These are phyloP conservation scores for Digitonthophagus gazella DNA, from an alignment of 2,888 invertebrate species.

Conservation along the genomic window DNA sequence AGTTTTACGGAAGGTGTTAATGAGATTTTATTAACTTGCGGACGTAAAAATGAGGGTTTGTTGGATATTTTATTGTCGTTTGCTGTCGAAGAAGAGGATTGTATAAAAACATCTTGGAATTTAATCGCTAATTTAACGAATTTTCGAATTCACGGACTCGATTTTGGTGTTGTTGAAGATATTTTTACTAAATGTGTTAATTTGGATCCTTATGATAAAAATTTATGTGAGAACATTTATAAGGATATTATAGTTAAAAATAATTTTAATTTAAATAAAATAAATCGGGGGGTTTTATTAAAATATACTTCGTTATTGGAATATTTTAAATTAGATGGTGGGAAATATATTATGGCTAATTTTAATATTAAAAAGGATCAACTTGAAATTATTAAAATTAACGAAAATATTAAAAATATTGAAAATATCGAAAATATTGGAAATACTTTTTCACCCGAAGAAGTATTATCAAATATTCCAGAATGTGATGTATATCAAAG, in stretches of 20 bases:
- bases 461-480: too few species aligned
- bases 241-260: conserved; percentile 22
- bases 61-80: conserved; percentile 26
- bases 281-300: conserved; percentile 9
- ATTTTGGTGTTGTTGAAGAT: conserved; percentile 21
- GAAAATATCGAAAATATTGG: too few species aligned
- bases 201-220: not conserved
- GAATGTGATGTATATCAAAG: too few species aligned
- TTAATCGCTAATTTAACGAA: conserved; percentile 24
- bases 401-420: too few species aligned
- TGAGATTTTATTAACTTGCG: conserved; percentile 25
- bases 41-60: conserved; percentile 17
- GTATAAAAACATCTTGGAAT: conserved; percentile 25
- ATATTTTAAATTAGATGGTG: conserved; percentile 12
- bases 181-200: conserved; percentile 23
- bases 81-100: conserved; percentile 24
- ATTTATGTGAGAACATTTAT: conserved; percentile 22
- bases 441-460: too few species aligned
- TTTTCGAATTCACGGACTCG: conserved; percentile 18
- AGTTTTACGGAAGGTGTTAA: conserved; percentile 21
- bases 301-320: conserved; percentile 21
- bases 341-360: conserved; percentile 16
- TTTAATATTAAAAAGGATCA: conserved; percentile 12
- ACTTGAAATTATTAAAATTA: too few species aligned
- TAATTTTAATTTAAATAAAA: conserved; percentile 17